A percentile compares a stretch with the other conserved stretches of the same genome.
Conservation (phyloP, 2,888 invertebrate species). For the Harmothoe impar region DNA sequence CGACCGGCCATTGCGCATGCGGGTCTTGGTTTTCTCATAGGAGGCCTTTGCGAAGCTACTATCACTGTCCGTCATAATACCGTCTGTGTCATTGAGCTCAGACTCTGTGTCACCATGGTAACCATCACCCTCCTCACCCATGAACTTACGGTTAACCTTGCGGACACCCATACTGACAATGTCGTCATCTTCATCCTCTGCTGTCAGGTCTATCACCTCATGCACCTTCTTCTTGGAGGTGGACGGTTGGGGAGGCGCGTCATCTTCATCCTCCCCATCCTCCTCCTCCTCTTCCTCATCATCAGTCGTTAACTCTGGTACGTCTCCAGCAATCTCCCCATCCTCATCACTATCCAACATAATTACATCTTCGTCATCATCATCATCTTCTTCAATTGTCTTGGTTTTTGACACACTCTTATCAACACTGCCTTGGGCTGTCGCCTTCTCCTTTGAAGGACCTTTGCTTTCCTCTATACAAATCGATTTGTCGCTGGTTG, state of each 20-base stretch:
- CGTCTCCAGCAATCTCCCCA: conserved; percentile 2
- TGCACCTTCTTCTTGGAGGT: conserved; percentile 32
- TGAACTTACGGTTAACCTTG: background rate
- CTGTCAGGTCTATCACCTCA: conserved; percentile 48
- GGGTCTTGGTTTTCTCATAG: conserved; percentile 33
- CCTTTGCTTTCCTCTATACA: background rate
- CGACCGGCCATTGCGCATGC: conserved; percentile 9
- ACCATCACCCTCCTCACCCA: conserved; percentile 7
- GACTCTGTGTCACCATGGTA: conserved; percentile 53
- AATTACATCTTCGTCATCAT: conserved; percentile 48
- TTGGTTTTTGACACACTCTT: background rate
- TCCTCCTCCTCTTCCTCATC: background rate
- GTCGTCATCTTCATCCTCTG: conserved; percentile 47
- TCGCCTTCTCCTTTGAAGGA: background rate
- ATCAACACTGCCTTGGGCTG: background rate
- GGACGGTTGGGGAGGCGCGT: conserved; percentile 31
- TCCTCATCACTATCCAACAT: conserved; percentile 47
- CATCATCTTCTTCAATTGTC: conserved; percentile 11
- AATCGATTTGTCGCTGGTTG: background rate
- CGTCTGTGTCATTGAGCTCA: background rate
- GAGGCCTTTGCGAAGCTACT: conserved; percentile 33
- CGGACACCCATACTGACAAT: conserved; percentile 37
- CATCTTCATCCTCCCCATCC: background rate
- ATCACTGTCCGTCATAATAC: conserved; percentile 37
- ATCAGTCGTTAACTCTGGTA: conserved; percentile 13